Conservation (phyloP, 2,888 invertebrate species). For the Halocaridina rubra region DNA sequence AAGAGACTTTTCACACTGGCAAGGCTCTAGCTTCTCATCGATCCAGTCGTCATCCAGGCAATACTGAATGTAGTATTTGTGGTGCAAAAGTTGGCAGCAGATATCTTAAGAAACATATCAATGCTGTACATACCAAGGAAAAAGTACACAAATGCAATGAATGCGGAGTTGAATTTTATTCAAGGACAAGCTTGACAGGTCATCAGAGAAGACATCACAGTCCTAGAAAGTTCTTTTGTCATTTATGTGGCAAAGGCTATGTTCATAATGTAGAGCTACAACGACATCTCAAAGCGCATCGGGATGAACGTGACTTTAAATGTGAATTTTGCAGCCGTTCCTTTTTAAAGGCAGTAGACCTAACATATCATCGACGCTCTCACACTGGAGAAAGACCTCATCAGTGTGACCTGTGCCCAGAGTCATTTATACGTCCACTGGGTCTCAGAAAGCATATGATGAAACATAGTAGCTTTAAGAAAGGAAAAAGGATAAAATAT, state of each 20-base stretch:
- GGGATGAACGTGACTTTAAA: constrained; percentile 51
- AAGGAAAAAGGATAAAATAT: constrained; percentile 40
- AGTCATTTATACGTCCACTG: constrained; percentile 43
- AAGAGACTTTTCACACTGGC: constrained; percentile 46
- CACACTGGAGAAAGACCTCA: constrained; percentile 54
- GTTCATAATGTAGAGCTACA: constrained; percentile 52
- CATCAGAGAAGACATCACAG: constrained; percentile 45
- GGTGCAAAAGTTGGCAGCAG: constrained; percentile 45
- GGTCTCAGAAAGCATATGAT: constrained; percentile 43
- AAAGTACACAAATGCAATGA: constrained; percentile 37
- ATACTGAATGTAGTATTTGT: constrained; percentile 25
- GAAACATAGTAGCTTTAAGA: constrained; percentile 28
- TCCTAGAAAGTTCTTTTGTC: constrained; percentile 42
- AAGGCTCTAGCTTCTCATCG: constrained; percentile 45
- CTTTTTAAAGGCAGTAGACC: constrained; percentile 42
- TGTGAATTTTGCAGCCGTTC: constrained; percentile 42
- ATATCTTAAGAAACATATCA: constrained; percentile 52
- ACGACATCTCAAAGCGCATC: constrained; percentile 50
- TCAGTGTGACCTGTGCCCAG: constrained; percentile 36
- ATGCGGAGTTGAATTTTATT: constrained; percentile 38
- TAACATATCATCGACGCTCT: constrained; percentile 48
- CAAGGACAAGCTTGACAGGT: constrained; percentile 41
- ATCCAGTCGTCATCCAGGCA: constrained; percentile 40
- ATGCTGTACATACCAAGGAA: constrained; percentile 54
- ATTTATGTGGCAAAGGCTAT: constrained; percentile 50